phyloP scores from a whole-genome alignment of 2,113 vertebrate species.

The Microcebus tavaratra region DNA sequence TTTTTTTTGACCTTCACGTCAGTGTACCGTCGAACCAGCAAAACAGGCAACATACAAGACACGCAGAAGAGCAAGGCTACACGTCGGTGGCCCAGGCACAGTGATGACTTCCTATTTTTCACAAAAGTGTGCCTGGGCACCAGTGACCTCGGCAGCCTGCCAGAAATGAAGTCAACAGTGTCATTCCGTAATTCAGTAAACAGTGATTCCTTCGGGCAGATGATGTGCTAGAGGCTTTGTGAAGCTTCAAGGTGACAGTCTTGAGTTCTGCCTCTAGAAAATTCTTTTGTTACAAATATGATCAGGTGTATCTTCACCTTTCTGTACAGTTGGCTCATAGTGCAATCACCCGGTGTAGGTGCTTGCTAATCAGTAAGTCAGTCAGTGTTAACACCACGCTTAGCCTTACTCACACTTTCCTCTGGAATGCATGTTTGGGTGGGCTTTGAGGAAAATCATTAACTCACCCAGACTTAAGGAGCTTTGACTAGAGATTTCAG shows the following conservation, averaged over 20 bases:
- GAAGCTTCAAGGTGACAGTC: background rate
- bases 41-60: background rate
- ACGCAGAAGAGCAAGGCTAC: background rate
- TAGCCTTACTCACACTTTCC: background rate
- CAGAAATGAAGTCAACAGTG: background rate
- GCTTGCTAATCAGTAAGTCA: background rate
- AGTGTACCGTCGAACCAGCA: background rate
- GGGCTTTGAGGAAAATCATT: slow-evolving; percentile 54
- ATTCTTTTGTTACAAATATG: background rate
- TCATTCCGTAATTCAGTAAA: background rate
- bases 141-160: background rate
- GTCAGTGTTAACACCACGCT: background rate
- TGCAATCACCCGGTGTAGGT: background rate
- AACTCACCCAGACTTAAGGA: slow-evolving; percentile 53
- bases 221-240: background rate
- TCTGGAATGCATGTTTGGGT: slow-evolving; percentile 25
- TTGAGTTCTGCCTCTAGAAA: background rate
- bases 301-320: background rate
- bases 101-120: background rate
- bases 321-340: background rate
- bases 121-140: background rate
- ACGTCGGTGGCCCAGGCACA: background rate
- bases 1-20: background rate
- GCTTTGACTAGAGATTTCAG: slow-evolving; percentile 50
- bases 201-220: background rate